Evolutionary conservation across 2,797 vertebrate species (phyloP).

Genomic region (Picus viridis): DNA sequence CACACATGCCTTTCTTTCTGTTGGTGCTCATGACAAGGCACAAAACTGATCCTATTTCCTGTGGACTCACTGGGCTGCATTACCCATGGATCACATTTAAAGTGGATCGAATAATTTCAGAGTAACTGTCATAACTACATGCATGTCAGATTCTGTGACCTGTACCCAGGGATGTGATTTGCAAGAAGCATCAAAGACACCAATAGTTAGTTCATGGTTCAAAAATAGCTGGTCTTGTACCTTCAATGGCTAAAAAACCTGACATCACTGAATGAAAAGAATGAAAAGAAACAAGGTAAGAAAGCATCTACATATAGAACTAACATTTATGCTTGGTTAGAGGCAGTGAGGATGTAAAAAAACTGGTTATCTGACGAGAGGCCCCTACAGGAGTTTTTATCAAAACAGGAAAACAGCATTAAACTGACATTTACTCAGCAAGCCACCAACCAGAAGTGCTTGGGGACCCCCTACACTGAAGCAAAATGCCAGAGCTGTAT

Average conservation of each 20-base stretch:
- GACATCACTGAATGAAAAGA: neutral
- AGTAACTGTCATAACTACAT: neutral
- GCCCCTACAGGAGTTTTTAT: conserved; percentile 56
- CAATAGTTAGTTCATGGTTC: neutral
- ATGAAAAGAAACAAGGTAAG: conserved; percentile 25
- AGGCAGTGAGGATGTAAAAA: conserved; percentile 9
- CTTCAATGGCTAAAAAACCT: neutral
- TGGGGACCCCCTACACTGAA: conserved; percentile 38
- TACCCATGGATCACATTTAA: conserved; percentile 10
- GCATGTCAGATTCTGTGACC: neutral
- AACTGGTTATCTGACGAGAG: conserved; percentile 49
- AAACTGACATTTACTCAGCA: conserved; percentile 78
- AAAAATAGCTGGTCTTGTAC: conserved; percentile 40
- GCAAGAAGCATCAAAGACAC: neutral
- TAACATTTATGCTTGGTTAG: conserved; percentile 63
- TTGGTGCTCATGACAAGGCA: neutral
- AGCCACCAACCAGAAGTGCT: conserved; percentile 62
- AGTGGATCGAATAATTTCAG: conserved; percentile 36
- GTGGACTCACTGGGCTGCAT: neutral
- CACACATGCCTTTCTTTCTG: neutral
- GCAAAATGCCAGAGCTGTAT: conserved; percentile 66
- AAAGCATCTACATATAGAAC: conserved; percentile 75
- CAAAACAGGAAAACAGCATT: conserved; percentile 57
- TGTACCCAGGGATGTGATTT: neutral
- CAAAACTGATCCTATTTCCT: neutral